phyloP scores from a whole-genome alignment of 2,113 vertebrate species.

The Trematomus loennbergii region DNA sequence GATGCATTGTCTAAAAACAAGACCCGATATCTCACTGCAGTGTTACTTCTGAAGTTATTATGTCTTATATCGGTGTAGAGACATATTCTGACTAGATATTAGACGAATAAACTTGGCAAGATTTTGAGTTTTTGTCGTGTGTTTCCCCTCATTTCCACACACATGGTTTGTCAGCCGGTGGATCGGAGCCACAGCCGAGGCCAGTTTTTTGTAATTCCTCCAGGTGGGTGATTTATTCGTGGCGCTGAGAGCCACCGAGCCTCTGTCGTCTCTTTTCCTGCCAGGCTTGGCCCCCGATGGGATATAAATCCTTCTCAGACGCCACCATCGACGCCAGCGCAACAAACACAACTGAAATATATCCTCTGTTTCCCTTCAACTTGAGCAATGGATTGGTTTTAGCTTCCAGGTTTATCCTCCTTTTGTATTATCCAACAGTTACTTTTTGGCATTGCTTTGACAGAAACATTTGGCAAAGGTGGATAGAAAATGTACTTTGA shows the following conservation, averaged over 20 bases:
- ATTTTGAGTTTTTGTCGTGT: neutral
- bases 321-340: constrained; percentile 6
- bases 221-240: constrained; percentile 81
- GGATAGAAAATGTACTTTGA: neutral
- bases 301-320: constrained; percentile 71
- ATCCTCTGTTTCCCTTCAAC: constrained; percentile 23
- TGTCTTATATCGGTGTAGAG: too few species aligned
- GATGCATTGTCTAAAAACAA: too few species aligned
- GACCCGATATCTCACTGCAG: too few species aligned
- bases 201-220: constrained; percentile 67
- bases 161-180: constrained; percentile 50
- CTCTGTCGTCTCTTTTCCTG: constrained; percentile 67
- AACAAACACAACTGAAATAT: constrained; percentile 48
- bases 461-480: constrained; percentile 9
- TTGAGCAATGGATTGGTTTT: neutral
- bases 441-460: constrained; percentile 16
- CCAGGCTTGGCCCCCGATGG: constrained; percentile 66
- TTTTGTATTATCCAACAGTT: constrained; percentile 26
- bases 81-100: too few species aligned
- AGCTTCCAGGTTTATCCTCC: too few species aligned
- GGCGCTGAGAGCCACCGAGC: constrained; percentile 59
- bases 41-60: too few species aligned
- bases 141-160: constrained; percentile 68
- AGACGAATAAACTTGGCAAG: too few species aligned
- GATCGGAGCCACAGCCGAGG: constrained; percentile 53